These are phyloP conservation scores for Pseudococcus longispinus DNA, from an alignment of 2,888 invertebrate genomes.

Conservation along the genomic window DNA sequence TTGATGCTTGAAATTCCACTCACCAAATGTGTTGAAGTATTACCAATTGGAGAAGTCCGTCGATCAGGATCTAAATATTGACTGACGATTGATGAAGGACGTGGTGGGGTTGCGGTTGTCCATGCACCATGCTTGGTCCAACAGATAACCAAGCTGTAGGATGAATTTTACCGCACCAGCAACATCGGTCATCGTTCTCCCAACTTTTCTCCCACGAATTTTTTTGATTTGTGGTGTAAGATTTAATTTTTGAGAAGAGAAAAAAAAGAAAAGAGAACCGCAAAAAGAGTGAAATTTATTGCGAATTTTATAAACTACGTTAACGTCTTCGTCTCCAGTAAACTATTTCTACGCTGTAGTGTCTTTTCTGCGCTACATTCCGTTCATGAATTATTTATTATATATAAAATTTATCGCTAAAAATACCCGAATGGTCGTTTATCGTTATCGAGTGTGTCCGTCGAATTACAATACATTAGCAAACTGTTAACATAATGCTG, in stretches of 20 bases:
- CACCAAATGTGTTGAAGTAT: no score
- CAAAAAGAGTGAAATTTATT: slow-evolving; percentile 20
- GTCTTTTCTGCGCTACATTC: background rate
- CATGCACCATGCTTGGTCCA: no score
- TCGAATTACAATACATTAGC: slow-evolving; percentile 41
- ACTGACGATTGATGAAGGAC: no score
- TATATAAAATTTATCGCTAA: slow-evolving; percentile 17
- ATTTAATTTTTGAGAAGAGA: slow-evolving; percentile 7
- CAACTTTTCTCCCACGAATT: background rate
- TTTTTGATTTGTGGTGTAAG: slow-evolving; percentile 1
- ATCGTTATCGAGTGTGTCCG: slow-evolving; percentile 24
- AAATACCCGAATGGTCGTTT: slow-evolving; percentile 28
- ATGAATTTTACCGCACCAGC: no score
- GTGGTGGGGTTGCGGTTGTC: no score
- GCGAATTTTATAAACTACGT: slow-evolving; percentile 27
- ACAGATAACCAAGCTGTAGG: no score
- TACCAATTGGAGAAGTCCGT: no score
- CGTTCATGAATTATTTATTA: slow-evolving; percentile 30
- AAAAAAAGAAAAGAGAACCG: background rate
- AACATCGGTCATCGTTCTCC: background rate
- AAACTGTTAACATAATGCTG: background rate
- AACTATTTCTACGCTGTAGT: background rate
- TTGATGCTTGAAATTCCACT: no score
- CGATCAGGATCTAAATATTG: no score
- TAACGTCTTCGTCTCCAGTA: background rate